These are phyloP conservation scores for Ichneumoninae sp. DNA, from an alignment of 2,888 invertebrate genomes.

Conservation along the genomic window DNA sequence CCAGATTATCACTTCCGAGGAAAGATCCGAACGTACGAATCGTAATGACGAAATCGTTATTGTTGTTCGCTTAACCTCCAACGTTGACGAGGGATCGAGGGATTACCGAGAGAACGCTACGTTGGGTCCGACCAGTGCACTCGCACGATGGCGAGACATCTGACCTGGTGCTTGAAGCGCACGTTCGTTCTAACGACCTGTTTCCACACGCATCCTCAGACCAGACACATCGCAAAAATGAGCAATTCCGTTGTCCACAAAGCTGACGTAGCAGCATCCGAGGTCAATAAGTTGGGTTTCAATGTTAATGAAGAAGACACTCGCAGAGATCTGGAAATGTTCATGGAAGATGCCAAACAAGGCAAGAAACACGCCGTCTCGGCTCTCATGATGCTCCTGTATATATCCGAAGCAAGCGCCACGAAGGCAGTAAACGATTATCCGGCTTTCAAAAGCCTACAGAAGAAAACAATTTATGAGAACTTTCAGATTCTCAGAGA, in stretches of 20 bases:
- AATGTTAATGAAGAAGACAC: slow-evolving; percentile 47
- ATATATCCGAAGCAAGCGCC: slow-evolving; percentile 42
- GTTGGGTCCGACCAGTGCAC: background rate
- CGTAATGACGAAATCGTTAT: background rate
- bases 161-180: slow-evolving; percentile 51
- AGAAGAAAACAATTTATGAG: slow-evolving; percentile 43
- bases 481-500: slow-evolving; percentile 63
- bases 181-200: slow-evolving; percentile 17
- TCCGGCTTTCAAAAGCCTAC: slow-evolving; percentile 42
- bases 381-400: slow-evolving; percentile 42
- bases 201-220: slow-evolving; percentile 2
- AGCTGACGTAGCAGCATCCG: background rate
- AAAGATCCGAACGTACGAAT: background rate
- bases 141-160: slow-evolving; percentile 54
- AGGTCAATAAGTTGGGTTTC: background rate
- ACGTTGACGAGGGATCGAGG: background rate
- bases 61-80: slow-evolving; percentile 44
- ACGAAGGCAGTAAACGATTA: slow-evolving; percentile 32
- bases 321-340: slow-evolving; percentile 34
- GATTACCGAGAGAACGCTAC: background rate
- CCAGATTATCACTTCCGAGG: background rate
- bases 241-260: background rate
- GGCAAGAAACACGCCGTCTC: background rate
- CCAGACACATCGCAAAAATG: background rate
- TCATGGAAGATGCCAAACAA: background rate